phyloP scores from a whole-genome alignment of 2,797 vertebrate species.

The Syngnathus rostellatus region DNA sequence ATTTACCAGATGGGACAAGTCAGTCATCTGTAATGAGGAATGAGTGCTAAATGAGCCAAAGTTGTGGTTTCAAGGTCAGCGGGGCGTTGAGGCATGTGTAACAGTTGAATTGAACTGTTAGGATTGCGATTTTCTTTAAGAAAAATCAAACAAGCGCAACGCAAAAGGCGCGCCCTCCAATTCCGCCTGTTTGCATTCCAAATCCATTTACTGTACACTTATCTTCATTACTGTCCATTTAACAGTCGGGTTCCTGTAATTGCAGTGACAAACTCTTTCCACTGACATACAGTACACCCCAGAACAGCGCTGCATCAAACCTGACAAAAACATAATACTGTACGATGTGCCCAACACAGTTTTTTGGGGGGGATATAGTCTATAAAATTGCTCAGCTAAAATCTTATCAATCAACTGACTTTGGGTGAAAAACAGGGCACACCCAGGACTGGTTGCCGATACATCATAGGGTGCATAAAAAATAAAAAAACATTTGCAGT shows the following conservation, averaged over 20 bases:
- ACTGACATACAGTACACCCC: neutral
- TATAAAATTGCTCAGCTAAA: too few relatives aligned
- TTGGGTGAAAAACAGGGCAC: too few relatives aligned
- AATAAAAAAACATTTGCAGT: too few relatives aligned
- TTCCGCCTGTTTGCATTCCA: neutral
- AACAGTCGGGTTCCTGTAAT: neutral
- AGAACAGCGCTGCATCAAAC: neutral
- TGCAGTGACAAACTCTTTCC: constrained; percentile 5
- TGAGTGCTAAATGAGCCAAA: constrained; percentile 22
- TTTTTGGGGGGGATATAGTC: too few relatives aligned
- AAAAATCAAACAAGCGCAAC: neutral
- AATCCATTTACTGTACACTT: neutral
- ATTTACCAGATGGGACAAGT: neutral
- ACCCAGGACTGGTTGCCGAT: too few relatives aligned
- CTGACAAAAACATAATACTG: neutral
- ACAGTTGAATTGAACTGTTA: neutral
- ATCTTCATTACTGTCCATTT: too few relatives aligned
- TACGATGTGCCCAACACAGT: neutral
- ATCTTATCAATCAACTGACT: too few relatives aligned
- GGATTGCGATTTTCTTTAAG: neutral
- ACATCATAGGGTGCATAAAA: too few relatives aligned
- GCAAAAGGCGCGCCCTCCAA: neutral
- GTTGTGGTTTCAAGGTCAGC: constrained; percentile 17
- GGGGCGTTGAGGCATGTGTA: constrained; percentile 7
- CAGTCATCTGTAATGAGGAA: constrained; percentile 27